phyloP scores from a whole-genome alignment of 2,888 invertebrate genomes.

The Philhelius pedissequus region DNA sequence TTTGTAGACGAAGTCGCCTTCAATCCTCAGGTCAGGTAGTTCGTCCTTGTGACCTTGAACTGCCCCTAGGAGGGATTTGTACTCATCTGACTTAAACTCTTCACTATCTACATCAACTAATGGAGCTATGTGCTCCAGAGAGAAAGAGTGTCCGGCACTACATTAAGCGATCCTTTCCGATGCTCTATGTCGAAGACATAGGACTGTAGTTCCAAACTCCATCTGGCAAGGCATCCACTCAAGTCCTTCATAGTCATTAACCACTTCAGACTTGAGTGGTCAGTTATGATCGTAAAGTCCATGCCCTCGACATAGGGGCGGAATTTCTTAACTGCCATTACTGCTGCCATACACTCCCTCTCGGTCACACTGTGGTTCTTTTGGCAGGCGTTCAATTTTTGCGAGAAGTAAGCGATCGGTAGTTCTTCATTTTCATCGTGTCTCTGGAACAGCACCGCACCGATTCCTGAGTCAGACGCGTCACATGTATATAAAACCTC shows the following conservation, averaged over 20 bases:
- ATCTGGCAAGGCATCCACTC: too few relatives aligned
- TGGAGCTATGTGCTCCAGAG: not conserved
- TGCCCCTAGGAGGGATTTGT: not conserved
- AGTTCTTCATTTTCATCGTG: not conserved
- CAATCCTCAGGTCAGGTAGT: constrained; percentile 1
- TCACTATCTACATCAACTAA: not conserved
- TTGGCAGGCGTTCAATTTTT: too few relatives aligned
- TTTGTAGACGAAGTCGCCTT: constrained; percentile 7
- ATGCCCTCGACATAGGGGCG: not conserved
- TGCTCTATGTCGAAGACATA: not conserved
- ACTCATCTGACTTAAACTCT: not conserved
- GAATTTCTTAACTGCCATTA: constrained; percentile 38
- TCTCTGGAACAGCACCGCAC: not conserved
- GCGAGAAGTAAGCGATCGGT: constrained; percentile 24
- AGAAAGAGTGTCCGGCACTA: not conserved
- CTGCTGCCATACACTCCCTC: too few relatives aligned
- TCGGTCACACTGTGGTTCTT: too few relatives aligned
- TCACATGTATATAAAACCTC: constrained; percentile 6
- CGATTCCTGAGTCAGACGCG: constrained; percentile 5
- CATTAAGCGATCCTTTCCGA: not conserved
- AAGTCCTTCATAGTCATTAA: too few relatives aligned
- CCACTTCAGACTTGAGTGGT: too few relatives aligned
- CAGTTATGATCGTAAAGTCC: too few relatives aligned
- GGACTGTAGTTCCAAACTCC: not conserved
- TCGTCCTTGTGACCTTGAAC: not conserved